Percentiles rank a stretch among this genome's conserved stretches.
Conservation (phyloP, 2,888 invertebrate genomes). For the Chalcis sispes region DNA sequence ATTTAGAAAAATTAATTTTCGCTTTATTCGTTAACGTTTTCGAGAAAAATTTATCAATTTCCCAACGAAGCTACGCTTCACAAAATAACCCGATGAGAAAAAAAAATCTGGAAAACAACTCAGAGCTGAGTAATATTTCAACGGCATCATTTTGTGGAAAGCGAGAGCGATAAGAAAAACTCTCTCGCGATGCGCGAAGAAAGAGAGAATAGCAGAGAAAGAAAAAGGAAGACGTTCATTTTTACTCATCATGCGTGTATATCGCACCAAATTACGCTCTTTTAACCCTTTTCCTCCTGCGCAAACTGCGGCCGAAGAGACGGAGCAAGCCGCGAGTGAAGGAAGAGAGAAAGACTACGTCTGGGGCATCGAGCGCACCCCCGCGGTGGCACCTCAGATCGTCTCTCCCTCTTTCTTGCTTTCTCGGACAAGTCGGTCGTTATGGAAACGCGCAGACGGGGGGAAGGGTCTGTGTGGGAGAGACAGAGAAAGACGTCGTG, state of each 20-base stretch:
- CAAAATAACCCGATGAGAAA: not conserved
- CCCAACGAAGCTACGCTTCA: not conserved
- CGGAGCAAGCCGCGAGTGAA: no score
- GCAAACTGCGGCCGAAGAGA: not conserved
- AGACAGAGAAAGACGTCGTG: slow-evolving; percentile 51
- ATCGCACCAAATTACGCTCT: slow-evolving; percentile 40
- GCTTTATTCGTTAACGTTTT: not conserved
- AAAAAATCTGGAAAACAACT: not conserved
- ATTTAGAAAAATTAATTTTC: no score
- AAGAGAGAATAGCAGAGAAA: no score
- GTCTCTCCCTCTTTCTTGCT: slow-evolving; percentile 2
- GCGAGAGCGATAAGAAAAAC: slow-evolving; percentile 6
- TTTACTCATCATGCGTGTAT: slow-evolving; percentile 44
- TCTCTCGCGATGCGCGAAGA: no score
- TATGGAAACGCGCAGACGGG: slow-evolving; percentile 66
- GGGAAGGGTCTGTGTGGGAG: slow-evolving; percentile 4
- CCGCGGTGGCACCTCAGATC: slow-evolving; percentile 10
- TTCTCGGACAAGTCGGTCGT: slow-evolving; percentile 73
- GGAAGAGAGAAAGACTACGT: slow-evolving; percentile 1
- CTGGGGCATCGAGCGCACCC: slow-evolving; percentile 25
- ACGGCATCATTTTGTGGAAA: not conserved
- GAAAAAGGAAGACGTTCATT: slow-evolving; percentile 22
- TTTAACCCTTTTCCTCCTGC: slow-evolving; percentile 43
- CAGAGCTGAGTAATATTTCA: slow-evolving; percentile 18
- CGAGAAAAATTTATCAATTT: not conserved